phyloP scores from a whole-genome alignment of 2,113 vertebrate genomes.

The Thamnophis sirtalis region DNA sequence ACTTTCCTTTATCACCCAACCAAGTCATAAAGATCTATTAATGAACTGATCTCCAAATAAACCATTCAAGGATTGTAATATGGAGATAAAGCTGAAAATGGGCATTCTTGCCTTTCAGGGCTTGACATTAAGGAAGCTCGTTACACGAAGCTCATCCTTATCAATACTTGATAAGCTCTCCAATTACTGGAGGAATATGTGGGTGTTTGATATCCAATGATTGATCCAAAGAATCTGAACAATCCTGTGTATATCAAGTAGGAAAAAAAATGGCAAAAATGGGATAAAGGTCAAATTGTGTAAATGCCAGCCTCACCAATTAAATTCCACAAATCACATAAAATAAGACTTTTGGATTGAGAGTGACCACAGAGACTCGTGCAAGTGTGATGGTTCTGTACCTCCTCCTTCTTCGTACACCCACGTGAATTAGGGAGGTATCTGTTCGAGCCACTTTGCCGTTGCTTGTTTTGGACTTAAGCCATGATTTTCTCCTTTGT shows the following conservation, averaged over 20 bases:
- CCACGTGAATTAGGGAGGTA: neutral
- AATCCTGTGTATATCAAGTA: neutral
- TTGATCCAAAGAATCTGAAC: neutral
- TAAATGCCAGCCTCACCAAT: neutral
- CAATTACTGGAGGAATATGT: neutral
- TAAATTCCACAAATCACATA: neutral
- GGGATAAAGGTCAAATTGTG: neutral
- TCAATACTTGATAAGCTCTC: neutral
- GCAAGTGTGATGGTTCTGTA: neutral
- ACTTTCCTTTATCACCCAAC: neutral
- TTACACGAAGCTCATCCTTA: neutral
- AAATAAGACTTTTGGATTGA: neutral
- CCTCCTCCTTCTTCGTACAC: neutral
- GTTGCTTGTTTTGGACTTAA: neutral
- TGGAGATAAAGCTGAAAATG: neutral
- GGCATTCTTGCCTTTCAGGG: neutral
- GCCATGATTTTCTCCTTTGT: neutral
- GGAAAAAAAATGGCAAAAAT: neutral
- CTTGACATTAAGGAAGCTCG: neutral
- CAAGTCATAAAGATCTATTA: neutral
- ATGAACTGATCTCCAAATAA: neutral
- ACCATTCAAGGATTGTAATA: neutral
- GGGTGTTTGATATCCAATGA: neutral
- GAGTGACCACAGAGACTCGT: neutral
- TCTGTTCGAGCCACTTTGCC: neutral